phyloP scores from a whole-genome alignment of 2,888 invertebrate species.

The Agrilus cyanescens region DNA sequence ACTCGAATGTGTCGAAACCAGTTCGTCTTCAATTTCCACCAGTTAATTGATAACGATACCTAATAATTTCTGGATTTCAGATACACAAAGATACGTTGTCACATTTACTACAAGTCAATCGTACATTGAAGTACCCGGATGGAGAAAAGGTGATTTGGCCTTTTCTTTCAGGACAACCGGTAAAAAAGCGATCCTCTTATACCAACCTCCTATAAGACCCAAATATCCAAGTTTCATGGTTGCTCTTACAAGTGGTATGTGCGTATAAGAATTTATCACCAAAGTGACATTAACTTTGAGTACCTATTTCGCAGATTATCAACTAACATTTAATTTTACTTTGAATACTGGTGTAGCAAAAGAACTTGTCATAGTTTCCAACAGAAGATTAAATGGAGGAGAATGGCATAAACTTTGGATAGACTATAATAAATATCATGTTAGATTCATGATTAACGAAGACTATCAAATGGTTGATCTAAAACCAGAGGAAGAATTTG shows the following conservation, averaged over 20 bases:
- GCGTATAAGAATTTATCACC: slow-evolving; percentile 3
- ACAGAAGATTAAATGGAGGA: slow-evolving; percentile 74
- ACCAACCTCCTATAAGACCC: slow-evolving; percentile 80
- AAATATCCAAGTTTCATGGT: slow-evolving; percentile 89
- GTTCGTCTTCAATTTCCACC: slow-evolving; percentile 43
- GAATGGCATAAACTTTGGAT: slow-evolving; percentile 97
- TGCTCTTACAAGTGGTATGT: slow-evolving; percentile 66
- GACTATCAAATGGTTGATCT: slow-evolving; percentile 81
- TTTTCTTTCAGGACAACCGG: slow-evolving; percentile 90
- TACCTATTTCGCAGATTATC: slow-evolving; percentile 49
- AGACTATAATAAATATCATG: slow-evolving; percentile 88
- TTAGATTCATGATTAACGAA: slow-evolving; percentile 84
- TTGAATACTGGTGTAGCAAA: slow-evolving; percentile 72
- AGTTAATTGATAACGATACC: background rate
- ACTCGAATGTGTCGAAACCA: slow-evolving; percentile 87
- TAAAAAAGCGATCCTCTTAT: slow-evolving; percentile 76
- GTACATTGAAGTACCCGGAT: slow-evolving; percentile 85
- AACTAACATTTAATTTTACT: slow-evolving; percentile 81
- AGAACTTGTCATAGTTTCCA: slow-evolving; percentile 72
- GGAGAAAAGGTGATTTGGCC: slow-evolving; percentile 85
- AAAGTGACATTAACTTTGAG: background rate
- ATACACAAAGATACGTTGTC: slow-evolving; percentile 84
- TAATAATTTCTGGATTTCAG: slow-evolving; percentile 38
- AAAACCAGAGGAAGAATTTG: slow-evolving; percentile 75
- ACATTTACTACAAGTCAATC: slow-evolving; percentile 89